phyloP scores from a whole-genome alignment of 2,797 vertebrate species.

The Lophius americanus region DNA sequence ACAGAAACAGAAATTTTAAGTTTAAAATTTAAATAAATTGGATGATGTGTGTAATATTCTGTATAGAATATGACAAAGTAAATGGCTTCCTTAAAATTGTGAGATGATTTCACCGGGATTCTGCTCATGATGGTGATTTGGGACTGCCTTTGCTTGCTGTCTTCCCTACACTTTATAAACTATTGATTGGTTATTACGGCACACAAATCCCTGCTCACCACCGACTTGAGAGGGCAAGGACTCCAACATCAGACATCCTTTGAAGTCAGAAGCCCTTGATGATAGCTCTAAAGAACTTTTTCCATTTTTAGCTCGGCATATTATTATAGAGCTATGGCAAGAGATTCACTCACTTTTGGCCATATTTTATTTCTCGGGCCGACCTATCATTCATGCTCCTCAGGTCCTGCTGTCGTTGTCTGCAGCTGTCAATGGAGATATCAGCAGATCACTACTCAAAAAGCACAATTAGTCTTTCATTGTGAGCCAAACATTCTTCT shows the following conservation, averaged over 20 bases:
- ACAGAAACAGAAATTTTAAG: not conserved
- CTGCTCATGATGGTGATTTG: constrained; percentile 52
- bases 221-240: not conserved
- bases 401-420: no score
- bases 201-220: constrained; percentile 27
- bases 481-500: no score
- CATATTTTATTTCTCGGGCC: no score
- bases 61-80: constrained; percentile 42
- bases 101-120: constrained; percentile 43
- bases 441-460: no score
- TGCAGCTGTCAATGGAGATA: no score
- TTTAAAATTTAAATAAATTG: not conserved
- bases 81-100: constrained; percentile 65
- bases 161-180: constrained; percentile 44
- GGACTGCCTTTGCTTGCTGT: constrained; percentile 53
- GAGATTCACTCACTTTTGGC: no score
- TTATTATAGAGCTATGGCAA: not conserved
- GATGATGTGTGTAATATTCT: constrained; percentile 3
- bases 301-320: not conserved
- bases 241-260: constrained; percentile 1
- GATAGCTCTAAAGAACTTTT: not conserved
- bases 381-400: no score
- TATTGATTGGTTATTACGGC: constrained; percentile 39
- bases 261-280: constrained; percentile 15
- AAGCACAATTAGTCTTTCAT: no score